Evolutionary conservation across 2,888 invertebrate genomes (phyloP).

Genomic region (Mesorhabditis spiculigera): DNA sequence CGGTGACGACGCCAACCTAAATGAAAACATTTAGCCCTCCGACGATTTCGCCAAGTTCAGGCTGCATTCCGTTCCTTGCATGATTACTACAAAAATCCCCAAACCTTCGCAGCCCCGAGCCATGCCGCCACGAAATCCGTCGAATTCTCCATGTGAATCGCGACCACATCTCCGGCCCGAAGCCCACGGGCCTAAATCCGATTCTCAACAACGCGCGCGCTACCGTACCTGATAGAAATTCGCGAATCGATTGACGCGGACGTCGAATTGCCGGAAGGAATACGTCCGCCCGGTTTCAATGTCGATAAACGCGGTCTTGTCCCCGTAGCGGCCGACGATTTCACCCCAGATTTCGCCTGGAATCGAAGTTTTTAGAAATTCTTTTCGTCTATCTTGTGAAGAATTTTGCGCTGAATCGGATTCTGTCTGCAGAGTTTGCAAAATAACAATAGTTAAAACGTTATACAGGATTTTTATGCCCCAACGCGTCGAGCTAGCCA

Average conservation of each 20-base stretch:
- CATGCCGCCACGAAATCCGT: constrained; percentile 87
- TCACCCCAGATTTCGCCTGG: neutral
- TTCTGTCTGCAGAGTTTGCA: constrained; percentile 8
- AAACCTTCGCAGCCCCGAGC: constrained; percentile 79
- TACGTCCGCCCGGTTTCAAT: constrained; percentile 41
- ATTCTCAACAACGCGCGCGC: no score
- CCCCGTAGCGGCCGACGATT: neutral
- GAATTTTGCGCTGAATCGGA: no score
- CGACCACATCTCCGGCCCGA: constrained; percentile 82
- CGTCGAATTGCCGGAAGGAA: constrained; percentile 52
- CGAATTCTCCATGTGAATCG: constrained; percentile 83
- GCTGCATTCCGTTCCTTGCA: neutral
- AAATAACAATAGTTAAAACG: no score
- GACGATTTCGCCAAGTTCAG: constrained; percentile 1
- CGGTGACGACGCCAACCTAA: constrained; percentile 65
- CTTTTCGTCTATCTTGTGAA: no score
- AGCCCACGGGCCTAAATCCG: constrained; percentile 61
- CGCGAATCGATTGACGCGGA: constrained; percentile 45
- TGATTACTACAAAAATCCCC: neutral
- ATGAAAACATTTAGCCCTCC: neutral
- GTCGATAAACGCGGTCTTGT: constrained; percentile 48
- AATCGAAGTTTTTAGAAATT: no score
- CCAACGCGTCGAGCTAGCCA: no score
- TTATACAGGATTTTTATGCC: no score
- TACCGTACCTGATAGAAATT: constrained; percentile 48